These are phyloP conservation scores for Napeogenes sylphis DNA, from an alignment of 2,888 invertebrate species.

Conservation along the genomic window DNA sequence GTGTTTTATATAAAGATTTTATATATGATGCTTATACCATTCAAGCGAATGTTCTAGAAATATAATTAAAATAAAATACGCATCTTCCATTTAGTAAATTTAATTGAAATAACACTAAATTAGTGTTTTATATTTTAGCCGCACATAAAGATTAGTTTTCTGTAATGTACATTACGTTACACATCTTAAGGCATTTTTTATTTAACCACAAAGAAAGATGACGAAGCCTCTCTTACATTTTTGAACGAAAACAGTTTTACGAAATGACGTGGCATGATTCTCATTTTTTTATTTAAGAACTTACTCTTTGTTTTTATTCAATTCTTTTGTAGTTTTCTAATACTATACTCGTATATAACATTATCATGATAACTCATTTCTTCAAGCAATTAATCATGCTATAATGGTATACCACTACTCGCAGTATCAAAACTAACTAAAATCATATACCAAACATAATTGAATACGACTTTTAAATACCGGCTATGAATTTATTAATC, in stretches of 20 bases:
- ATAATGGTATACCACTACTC: no score
- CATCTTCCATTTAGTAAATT: conserved; percentile 12
- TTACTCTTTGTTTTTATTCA: background rate
- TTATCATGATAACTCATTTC: no score
- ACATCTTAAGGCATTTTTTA: conserved; percentile 15
- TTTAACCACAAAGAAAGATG: conserved; percentile 23
- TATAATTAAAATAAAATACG: background rate
- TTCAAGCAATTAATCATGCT: no score
- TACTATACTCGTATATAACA: no score
- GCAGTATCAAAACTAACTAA: no score
- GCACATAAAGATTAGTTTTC: conserved; percentile 2
- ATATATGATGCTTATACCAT: background rate
- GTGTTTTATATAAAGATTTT: background rate
- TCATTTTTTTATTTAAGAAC: conserved; percentile 12
- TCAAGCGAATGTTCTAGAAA: background rate
- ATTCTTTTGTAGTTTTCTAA: no score
- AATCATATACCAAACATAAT: no score
- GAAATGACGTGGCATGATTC: conserved; percentile 25
- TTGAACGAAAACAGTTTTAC: conserved; percentile 16
- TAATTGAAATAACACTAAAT: conserved; percentile 17
- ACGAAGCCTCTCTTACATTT: conserved; percentile 19
- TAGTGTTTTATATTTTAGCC: conserved; percentile 14
- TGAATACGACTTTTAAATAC: no score
- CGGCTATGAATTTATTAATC: no score
- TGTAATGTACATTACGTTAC: background rate